A percentile compares a stretch with the other conserved stretches of the same genome.
These are phyloP conservation scores for Corydoras maculifer DNA, from an alignment of 2,113 vertebrate genomes.

Conservation along the genomic window DNA sequence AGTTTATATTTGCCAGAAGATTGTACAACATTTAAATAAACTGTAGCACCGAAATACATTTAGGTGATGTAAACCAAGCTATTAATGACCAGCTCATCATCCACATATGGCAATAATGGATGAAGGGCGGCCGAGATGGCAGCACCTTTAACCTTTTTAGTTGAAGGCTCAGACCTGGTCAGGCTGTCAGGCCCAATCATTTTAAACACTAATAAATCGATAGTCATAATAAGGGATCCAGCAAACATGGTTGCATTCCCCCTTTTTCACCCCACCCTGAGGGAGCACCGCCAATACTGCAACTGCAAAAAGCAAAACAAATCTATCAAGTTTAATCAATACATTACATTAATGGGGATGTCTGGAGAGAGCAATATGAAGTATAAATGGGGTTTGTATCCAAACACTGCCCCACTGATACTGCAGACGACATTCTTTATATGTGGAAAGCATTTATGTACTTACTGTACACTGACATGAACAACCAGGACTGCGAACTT, in stretches of 20 bases:
- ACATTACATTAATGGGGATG: constrained; percentile 51
- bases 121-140: background rate
- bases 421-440: background rate
- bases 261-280: constrained; percentile 6
- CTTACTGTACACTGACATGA: too few relatives aligned
- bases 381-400: constrained; percentile 29
- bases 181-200: constrained; percentile 41
- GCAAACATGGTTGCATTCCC: constrained; percentile 54
- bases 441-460: too few relatives aligned
- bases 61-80: too few relatives aligned
- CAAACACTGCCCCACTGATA: constrained; percentile 35
- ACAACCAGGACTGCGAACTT: too few relatives aligned
- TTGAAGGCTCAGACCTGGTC: constrained; percentile 42
- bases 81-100: constrained; percentile 15
- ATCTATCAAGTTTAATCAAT: constrained; percentile 65
- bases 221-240: constrained; percentile 55
- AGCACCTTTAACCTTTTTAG: constrained; percentile 29
- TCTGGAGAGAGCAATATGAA: constrained; percentile 30
- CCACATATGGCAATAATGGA: constrained; percentile 56
- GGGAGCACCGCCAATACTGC: constrained; percentile 36
- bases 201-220: constrained; percentile 58
- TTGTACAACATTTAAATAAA: too few relatives aligned
- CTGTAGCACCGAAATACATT: too few relatives aligned
- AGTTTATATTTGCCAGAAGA: too few relatives aligned
- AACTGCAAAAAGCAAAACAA: constrained; percentile 52